Evolutionary conservation across 2,888 invertebrate genomes (phyloP).

Genomic region (Apamea anceps): DNA sequence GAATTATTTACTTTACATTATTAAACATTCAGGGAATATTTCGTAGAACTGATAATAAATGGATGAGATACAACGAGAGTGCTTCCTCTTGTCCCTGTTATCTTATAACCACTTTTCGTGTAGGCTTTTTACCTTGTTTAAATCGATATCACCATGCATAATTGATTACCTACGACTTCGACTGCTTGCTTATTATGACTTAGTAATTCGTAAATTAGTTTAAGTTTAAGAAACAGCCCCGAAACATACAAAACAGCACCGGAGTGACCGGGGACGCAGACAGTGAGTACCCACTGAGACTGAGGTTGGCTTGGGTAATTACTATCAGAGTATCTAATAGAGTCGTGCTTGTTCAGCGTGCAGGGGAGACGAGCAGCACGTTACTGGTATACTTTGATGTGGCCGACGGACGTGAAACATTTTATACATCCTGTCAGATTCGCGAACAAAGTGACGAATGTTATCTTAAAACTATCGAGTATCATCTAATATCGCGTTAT

Average conservation of each 20-base stretch:
- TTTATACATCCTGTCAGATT: background rate
- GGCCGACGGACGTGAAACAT: background rate
- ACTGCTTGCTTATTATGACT: too few species aligned
- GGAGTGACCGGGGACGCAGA: background rate
- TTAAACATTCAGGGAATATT: background rate
- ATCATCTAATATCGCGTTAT: background rate
- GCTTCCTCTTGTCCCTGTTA: background rate
- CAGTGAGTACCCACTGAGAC: background rate
- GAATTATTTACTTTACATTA: conserved; percentile 1
- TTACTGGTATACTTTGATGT: background rate
- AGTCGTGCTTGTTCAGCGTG: background rate
- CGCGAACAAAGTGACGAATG: background rate
- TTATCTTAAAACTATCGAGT: background rate
- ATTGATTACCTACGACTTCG: too few species aligned
- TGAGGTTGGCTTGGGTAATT: background rate
- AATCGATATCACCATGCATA: too few species aligned
- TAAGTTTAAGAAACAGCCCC: background rate
- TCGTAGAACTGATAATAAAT: background rate
- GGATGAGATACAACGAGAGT: background rate
- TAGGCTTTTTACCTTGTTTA: too few species aligned
- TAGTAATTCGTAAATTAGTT: background rate
- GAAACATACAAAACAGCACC: background rate
- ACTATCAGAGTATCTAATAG: background rate
- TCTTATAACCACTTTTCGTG: background rate
- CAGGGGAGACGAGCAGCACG: background rate